Base-by-base conservation (phyloP, 2,113 vertebrate species). In the Tupaia tana region DNA sequence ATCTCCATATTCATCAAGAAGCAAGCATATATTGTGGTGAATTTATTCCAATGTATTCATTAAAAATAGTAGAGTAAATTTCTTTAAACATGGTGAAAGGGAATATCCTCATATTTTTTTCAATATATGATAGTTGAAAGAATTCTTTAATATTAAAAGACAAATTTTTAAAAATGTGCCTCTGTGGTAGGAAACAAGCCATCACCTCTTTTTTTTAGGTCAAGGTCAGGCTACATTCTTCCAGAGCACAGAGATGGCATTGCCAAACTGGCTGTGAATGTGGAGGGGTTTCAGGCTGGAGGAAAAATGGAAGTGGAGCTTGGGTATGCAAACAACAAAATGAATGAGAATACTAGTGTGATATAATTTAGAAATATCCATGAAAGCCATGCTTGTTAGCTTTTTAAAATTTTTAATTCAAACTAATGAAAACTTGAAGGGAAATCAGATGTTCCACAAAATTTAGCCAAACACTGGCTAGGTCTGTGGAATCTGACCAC, bases 361-460 rank as follows among this genome's bases (percentile, higher is more conserved):
- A 63, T 92, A 81, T 95, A 87, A 95, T 95, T 95, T 91, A 90
- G 82, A 97, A 95, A 91, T 77, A 90, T 43, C 52, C 83, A 74
- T 95, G 75, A 70, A 92, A 95, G 86, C 58, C 90, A 89, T 58
- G 81, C 84, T 95, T 94, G 77, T 81, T 96, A 84, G 58, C 27
- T 67, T 89, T 90, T 86, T 92, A 73, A 29, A 12, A 61, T 84
- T 90, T 98, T 88, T 87, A 97, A 96, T 96, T 91, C 85, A 88
- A 90, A 93, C 92, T 97, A 96, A 97, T 96, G 93, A 96, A 94
- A 96, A 94, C 94, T 79, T 79, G 77, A 97, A 96, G 79, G 59
- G 90, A 96, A 92, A 96, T 86, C 34, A 95, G 77, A 94, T 93
- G 92, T 86, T 96, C 92, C 63, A 24, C 67, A 69, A 95, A 88